These are phyloP conservation scores for Sylvicola cinctus DNA, from an alignment of 2,888 invertebrate genomes.

Conservation along the genomic window DNA sequence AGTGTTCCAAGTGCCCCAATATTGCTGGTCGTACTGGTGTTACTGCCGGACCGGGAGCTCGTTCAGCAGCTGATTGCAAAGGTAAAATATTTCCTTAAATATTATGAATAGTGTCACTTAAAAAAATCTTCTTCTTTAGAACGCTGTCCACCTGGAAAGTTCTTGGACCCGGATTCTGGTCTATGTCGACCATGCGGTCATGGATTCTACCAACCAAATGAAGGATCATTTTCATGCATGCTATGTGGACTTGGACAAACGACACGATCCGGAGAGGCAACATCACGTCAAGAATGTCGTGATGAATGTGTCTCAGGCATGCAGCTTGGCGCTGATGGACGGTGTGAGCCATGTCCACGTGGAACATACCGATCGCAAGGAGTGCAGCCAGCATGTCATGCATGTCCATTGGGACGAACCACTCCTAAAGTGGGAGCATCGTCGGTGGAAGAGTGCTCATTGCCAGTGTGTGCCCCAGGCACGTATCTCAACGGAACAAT, in stretches of 20 bases:
- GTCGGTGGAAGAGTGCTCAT: conserved; percentile 73
- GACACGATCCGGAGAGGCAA: conserved; percentile 75
- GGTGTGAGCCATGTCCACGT: conserved; percentile 78
- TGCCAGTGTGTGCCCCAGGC: conserved; percentile 71
- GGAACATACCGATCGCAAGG: conserved; percentile 76
- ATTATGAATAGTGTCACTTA: not conserved
- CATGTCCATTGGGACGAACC: conserved; percentile 76
- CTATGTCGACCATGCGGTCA: conserved; percentile 83
- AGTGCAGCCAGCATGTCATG: conserved; percentile 68
- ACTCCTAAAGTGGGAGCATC: conserved; percentile 70
- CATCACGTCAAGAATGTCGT: conserved; percentile 67
- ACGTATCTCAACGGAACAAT: conserved; percentile 69
- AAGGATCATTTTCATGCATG: conserved; percentile 75
- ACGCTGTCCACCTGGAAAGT: conserved; percentile 84
- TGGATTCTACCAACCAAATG: conserved; percentile 79
- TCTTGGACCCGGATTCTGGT: conserved; percentile 73
- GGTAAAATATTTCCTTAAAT: conserved; percentile 13
- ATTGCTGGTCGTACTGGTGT: conserved; percentile 82
- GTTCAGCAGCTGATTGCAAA: conserved; percentile 77
- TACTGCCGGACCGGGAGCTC: conserved; percentile 67
- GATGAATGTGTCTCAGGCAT: conserved; percentile 68
- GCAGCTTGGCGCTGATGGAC: conserved; percentile 69
- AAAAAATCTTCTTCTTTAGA: conserved; percentile 29
- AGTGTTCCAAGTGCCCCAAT: conserved; percentile 74
- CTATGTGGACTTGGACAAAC: conserved; percentile 82